phyloP scores from a whole-genome alignment of 2,888 invertebrate genomes.

The Linnaemya tessellans region DNA sequence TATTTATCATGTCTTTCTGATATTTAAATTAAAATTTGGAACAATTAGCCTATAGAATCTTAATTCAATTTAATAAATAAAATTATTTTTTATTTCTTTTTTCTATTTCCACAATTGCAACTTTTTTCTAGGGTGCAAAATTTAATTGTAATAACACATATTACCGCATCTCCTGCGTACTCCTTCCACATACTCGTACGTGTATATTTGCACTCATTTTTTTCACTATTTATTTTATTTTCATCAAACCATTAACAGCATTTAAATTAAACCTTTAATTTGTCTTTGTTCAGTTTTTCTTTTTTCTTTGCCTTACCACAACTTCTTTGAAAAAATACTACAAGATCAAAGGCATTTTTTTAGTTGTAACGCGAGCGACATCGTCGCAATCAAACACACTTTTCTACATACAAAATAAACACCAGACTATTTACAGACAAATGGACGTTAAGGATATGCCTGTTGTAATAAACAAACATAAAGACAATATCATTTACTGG shows the following conservation, averaged over 20 bases:
- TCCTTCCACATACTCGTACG: background rate
- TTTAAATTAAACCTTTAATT: slow-evolving; percentile 51
- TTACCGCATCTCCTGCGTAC: no score
- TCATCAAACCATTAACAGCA: slow-evolving; percentile 69
- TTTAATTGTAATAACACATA: no score
- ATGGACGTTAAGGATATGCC: background rate
- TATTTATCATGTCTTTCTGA: no score
- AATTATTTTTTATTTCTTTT: background rate
- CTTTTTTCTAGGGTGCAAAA: no score
- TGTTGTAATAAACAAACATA: background rate
- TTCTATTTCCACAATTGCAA: no score
- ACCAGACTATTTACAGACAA: slow-evolving; percentile 58
- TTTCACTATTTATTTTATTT: slow-evolving; percentile 43
- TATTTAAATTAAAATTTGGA: no score
- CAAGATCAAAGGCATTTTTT: slow-evolving; percentile 81
- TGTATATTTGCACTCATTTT: slow-evolving; percentile 21
- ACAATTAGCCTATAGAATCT: no score
- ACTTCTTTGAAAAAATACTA: slow-evolving; percentile 76
- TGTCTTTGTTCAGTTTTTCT: slow-evolving; percentile 9
- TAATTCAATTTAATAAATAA: no score
- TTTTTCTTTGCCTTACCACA: slow-evolving; percentile 17
- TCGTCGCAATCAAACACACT: slow-evolving; percentile 65
- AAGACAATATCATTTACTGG: slow-evolving; percentile 27
- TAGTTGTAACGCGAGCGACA: slow-evolving; percentile 77
- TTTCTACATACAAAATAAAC: slow-evolving; percentile 34